phyloP scores from a whole-genome alignment of 2,113 vertebrate species.

The Crotalus tigris region DNA sequence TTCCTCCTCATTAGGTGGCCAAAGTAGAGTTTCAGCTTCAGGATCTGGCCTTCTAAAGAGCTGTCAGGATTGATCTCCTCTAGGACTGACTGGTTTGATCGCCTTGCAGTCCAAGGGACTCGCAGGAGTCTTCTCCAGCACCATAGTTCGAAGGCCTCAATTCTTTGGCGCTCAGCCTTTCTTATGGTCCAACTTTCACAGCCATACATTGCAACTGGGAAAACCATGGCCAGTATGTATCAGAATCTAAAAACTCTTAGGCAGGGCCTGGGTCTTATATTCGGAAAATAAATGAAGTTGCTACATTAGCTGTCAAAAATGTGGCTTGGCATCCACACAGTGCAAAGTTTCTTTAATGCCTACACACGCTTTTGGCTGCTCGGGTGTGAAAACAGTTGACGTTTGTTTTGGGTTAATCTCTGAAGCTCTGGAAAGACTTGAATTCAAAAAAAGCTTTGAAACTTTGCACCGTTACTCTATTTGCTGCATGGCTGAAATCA shows the following conservation, averaged over 20 bases:
- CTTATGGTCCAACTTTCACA: too few relatives aligned
- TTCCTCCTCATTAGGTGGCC: too few relatives aligned
- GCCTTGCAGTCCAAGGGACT: too few relatives aligned
- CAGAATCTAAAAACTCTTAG: not conserved
- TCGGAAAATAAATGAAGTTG: not conserved
- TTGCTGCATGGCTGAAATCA: rapidly evolving
- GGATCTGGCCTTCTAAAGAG: too few relatives aligned
- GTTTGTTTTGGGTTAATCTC: not conserved
- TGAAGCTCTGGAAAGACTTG: not conserved
- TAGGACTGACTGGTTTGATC: too few relatives aligned
- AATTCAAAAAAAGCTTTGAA: rapidly evolving
- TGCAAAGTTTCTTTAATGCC: not conserved
- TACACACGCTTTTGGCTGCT: not conserved
- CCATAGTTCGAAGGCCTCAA: too few relatives aligned
- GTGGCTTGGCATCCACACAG: not conserved
- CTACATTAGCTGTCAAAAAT: not conserved
- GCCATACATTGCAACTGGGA: too few relatives aligned
- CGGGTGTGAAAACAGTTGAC: not conserved
- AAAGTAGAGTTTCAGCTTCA: too few relatives aligned
- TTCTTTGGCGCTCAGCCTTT: too few relatives aligned
- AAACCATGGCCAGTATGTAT: not conserved
- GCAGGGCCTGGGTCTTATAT: not conserved
- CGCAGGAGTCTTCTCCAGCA: too few relatives aligned
- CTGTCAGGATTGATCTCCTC: too few relatives aligned
- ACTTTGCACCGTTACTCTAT: rapidly evolving